A percentile compares a stretch with the other conserved stretches of the same genome.
These are phyloP conservation scores for Melanotaenia duboulayi DNA, from an alignment of 2,113 vertebrate genomes.

Conservation along the genomic window DNA sequence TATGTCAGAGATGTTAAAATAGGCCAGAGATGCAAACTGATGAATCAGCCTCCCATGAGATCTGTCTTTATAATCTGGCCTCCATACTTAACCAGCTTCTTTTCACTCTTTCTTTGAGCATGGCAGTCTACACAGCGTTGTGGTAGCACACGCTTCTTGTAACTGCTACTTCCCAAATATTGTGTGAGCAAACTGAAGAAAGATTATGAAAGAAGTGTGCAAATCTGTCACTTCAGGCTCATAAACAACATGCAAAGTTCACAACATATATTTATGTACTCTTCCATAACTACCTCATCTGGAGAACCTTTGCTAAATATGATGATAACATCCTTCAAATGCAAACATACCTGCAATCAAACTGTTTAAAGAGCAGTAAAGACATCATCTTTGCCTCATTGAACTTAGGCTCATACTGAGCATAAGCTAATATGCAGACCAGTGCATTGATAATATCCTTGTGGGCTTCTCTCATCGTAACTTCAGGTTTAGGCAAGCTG, in stretches of 20 bases:
- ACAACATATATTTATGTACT: no score
- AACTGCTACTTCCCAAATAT: neutral
- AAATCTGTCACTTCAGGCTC: neutral
- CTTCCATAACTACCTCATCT: neutral
- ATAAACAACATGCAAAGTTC: neutral
- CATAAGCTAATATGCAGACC: neutral
- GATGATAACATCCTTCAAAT: no score
- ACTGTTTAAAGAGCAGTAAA: no score
- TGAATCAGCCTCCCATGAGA: slow-evolving; percentile 51
- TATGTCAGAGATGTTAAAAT: slow-evolving; percentile 30
- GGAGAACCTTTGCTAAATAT: no score
- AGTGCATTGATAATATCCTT: neutral
- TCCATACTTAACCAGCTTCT: slow-evolving; percentile 27
- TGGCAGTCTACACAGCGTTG: neutral
- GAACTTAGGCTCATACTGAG: neutral
- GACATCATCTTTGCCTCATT: neutral
- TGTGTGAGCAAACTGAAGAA: neutral
- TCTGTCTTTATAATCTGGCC: slow-evolving; percentile 40
- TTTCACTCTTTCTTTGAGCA: slow-evolving; percentile 1
- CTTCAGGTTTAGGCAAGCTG: slow-evolving; percentile 25
- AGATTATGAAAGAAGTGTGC: neutral
- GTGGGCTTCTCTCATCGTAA: slow-evolving; percentile 29
- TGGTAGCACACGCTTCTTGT: neutral
- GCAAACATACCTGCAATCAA: no score
- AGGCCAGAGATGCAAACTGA: slow-evolving; percentile 35